Base-by-base conservation (phyloP, 2,888 invertebrate species). In the Xestia xanthographa region DNA sequence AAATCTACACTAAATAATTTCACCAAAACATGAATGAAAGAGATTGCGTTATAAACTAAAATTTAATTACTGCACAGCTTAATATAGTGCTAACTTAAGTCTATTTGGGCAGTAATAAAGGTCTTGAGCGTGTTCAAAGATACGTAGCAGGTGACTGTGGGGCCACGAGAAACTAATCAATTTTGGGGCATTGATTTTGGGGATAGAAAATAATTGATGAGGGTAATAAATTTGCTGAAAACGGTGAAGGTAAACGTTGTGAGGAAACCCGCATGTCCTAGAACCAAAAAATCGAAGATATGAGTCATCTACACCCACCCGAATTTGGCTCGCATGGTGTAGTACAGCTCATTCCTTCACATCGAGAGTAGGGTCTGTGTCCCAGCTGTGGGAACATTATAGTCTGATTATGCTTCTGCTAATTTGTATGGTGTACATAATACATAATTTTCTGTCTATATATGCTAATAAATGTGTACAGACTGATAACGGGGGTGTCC, bases 61-160 rank as follows among this genome's bases (percentile, higher is more conserved):
- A 84, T 88, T 83, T 90, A 85, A 90, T 88, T 88, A 88, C 82
- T 79, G 53, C 72, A 66, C 48, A 79, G 82, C 87, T 78, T 84
- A 87, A 82, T 87, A 82, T 79, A 86, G 85, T 72, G 72, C 79
- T 75, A 72, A 83, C 75, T 82, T 77, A 83, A 88, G 87, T 89
- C 75, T 90, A 89, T 91, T 89, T 87, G 86, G 86, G 81, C 78
- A 85, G 86, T 86, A 90, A 91, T 91, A 91, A 88, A 87, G 90
- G 88, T 90, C 87, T 86, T 83, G 81, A 86, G 79, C 86, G 73
- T 88, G 87, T 88, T 89, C 88, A 87, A 85, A 90, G 89, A 90
- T 88, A 89, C 88, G 81, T 77, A 82, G 82, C 84, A 74, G 79
- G 79, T 83, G 77, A 79, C 68, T 58, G 82, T 80, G 17, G 79